Evolutionary conservation across 2,888 invertebrate genomes (phyloP).

Genomic region (Zygothrica quintamaculata): DNA sequence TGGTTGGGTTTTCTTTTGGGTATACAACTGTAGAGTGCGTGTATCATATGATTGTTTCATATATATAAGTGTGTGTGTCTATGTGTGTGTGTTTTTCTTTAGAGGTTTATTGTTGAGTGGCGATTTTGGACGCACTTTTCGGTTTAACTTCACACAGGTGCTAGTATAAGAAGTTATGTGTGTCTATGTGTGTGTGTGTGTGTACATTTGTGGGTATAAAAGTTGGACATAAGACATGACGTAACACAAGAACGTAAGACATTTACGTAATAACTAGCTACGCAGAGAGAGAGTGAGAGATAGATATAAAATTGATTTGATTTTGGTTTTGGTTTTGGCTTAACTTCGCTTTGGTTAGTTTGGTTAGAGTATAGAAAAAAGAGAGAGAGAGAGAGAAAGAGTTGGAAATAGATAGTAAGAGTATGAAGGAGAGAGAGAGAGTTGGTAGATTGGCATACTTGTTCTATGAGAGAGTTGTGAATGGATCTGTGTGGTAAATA

Average conservation of each 20-base stretch:
- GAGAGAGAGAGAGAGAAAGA: slow-evolving; percentile 10
- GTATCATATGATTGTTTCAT: not conserved
- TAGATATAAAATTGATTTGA: not conserved
- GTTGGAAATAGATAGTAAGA: slow-evolving; percentile 6
- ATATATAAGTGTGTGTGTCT: slow-evolving; percentile 9
- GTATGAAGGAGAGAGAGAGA: slow-evolving; percentile 1
- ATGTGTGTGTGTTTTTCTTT: slow-evolving; percentile 30
- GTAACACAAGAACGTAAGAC: slow-evolving; percentile 70
- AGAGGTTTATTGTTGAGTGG: slow-evolving; percentile 17
- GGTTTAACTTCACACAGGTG: slow-evolving; percentile 14
- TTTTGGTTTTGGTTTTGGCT: not conserved
- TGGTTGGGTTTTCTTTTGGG: slow-evolving; percentile 13
- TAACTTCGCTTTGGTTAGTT: no score
- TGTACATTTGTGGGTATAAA: slow-evolving; percentile 15
- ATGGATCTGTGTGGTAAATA: slow-evolving; percentile 54
- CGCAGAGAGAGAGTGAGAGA: slow-evolving; percentile 9
- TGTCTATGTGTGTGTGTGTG: slow-evolving; percentile 21
- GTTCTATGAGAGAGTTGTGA: slow-evolving; percentile 39
- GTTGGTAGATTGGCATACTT: slow-evolving; percentile 15
- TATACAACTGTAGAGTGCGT: slow-evolving; percentile 19
- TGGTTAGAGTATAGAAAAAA: not conserved
- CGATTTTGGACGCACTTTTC: slow-evolving; percentile 9
- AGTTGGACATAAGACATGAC: slow-evolving; percentile 69
- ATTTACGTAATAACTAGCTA: slow-evolving; percentile 62
- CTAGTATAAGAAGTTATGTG: slow-evolving; percentile 21